Conservation (phyloP, 2,797 vertebrate species). For the Neomorphus geoffroyi region DNA sequence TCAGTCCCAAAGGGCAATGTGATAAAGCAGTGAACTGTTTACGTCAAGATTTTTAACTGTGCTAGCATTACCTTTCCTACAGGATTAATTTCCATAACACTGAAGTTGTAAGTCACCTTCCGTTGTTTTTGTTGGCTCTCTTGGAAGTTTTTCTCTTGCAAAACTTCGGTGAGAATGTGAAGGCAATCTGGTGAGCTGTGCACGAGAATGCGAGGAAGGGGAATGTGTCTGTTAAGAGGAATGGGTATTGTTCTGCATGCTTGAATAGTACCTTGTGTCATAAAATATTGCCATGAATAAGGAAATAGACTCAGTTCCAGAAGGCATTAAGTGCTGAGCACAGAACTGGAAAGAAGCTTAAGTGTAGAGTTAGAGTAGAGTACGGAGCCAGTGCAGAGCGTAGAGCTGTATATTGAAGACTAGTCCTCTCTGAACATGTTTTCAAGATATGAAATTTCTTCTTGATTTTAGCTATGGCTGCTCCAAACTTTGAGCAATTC, state of each 20-base stretch:
- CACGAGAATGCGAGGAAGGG: neutral
- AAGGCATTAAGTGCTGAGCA: neutral
- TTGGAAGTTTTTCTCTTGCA: neutral
- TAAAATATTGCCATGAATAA: neutral
- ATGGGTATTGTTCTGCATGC: neutral
- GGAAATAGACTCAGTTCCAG: neutral
- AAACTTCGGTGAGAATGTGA: neutral
- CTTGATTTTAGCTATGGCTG: neutral
- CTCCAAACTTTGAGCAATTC: neutral
- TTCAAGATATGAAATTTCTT: neutral
- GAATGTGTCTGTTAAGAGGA: neutral
- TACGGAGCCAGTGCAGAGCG: too few species aligned
- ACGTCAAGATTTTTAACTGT: neutral
- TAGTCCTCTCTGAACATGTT: neutral
- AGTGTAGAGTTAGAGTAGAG: neutral
- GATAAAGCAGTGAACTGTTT: neutral
- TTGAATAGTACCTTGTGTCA: neutral
- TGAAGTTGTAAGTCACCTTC: neutral
- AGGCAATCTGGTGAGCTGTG: neutral
- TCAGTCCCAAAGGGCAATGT: neutral
- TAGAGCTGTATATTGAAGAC: neutral
- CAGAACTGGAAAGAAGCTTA: neutral
- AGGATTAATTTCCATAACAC: constrained; percentile 1
- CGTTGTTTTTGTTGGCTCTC: neutral
- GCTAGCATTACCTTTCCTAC: neutral